These are phyloP conservation scores for Volucella bombylans DNA, from an alignment of 2,888 invertebrate genomes.

Conservation along the genomic window DNA sequence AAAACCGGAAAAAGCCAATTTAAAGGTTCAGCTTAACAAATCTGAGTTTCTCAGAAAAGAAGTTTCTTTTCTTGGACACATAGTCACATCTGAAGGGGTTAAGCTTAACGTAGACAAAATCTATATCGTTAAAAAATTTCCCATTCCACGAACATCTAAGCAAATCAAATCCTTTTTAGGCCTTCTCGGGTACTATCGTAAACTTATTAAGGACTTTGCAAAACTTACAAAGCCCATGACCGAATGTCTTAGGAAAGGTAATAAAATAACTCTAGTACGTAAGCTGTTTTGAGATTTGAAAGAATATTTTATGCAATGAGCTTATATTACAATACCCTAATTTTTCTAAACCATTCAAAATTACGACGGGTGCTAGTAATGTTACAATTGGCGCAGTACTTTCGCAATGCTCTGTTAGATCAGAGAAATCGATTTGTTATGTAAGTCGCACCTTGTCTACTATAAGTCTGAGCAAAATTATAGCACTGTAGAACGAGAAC, in stretches of 20 bases:
- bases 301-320: slow-evolving; percentile 50
- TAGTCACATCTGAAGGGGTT: slow-evolving; percentile 73
- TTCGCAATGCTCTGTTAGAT: slow-evolving; percentile 43
- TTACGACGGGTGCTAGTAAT: slow-evolving; percentile 47
- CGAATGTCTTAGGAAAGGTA: slow-evolving; percentile 43
- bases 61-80: slow-evolving; percentile 77
- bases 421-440: slow-evolving; percentile 52
- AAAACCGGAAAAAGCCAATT: too few species aligned
- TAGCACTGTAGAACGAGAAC: slow-evolving; percentile 15
- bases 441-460: slow-evolving; percentile 54
- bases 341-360: slow-evolving; percentile 30
- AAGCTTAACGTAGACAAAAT: slow-evolving; percentile 75
- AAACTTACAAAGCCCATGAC: slow-evolving; percentile 66
- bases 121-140: slow-evolving; percentile 26
- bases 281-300: slow-evolving; percentile 49
- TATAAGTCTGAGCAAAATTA: slow-evolving; percentile 9
- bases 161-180: slow-evolving; percentile 70
- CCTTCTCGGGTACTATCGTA: slow-evolving; percentile 64
- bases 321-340: slow-evolving; percentile 27
- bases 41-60: slow-evolving; percentile 75
- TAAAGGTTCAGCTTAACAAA: too few species aligned
- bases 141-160: slow-evolving; percentile 25
- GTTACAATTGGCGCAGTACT: slow-evolving; percentile 41
- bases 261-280: slow-evolving; percentile 9
- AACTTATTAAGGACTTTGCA: slow-evolving; percentile 70